Evolutionary conservation across 2,113 vertebrate genomes (phyloP).

Genomic region (Hipposideros armiger): DNA sequence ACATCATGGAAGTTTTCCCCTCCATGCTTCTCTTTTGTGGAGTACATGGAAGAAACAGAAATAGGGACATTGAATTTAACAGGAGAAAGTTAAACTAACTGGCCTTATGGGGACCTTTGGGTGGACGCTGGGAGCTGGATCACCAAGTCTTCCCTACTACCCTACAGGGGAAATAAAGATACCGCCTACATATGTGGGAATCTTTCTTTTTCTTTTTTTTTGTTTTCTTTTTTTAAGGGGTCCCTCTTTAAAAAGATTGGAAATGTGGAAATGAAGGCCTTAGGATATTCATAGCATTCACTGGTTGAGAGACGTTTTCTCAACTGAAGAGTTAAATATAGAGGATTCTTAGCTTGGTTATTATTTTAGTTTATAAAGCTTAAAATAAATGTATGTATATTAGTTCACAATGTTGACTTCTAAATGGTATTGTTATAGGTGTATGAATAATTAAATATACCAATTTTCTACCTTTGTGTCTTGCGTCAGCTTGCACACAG

Average conservation of each 20-base stretch:
- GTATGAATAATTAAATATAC: slow-evolving; percentile 42
- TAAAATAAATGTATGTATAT: background rate
- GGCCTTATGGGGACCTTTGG: too few species aligned
- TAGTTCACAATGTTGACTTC: background rate
- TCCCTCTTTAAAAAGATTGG: background rate
- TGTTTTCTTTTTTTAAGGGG: background rate
- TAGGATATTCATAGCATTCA: background rate
- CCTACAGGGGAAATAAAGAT: background rate
- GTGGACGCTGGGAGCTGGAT: background rate
- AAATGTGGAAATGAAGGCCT: slow-evolving; percentile 30
- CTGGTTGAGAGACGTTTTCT: background rate
- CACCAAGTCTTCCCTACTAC: background rate
- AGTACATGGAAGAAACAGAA: background rate
- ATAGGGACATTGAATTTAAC: background rate
- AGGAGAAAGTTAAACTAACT: background rate
- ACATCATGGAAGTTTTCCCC: background rate
- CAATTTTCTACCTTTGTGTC: background rate
- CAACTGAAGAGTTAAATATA: background rate
- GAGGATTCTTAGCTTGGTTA: background rate
- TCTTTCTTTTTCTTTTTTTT: background rate
- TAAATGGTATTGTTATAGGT: slow-evolving; percentile 14
- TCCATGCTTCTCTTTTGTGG: background rate
- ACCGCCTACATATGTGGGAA: background rate
- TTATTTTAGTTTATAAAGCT: slow-evolving; percentile 19
- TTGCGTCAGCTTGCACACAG: background rate